Base-by-base conservation (phyloP, 1,140 invertebrate species). In the Lineus longissimus region DNA sequence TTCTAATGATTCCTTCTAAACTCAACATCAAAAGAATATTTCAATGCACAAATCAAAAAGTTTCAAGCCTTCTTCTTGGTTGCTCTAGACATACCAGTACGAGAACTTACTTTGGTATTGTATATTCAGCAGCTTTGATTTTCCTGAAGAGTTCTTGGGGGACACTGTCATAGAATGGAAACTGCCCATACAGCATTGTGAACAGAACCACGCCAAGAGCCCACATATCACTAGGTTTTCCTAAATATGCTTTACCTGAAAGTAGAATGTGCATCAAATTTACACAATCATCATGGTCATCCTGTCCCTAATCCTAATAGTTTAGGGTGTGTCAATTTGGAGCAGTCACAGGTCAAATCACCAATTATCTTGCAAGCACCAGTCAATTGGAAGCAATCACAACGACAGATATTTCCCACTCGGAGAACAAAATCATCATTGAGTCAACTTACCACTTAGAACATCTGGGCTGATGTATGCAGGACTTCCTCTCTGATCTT, bases 401-500 rank as follows among this genome's bases (percentile, higher is more conserved):
- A n/a, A n/a, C n/a, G 33, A 41, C 61, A 55, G 45, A 25, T 25
- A 33, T 15, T 36, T 4, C 33, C 33, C 33, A 36, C 6, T 4
- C 33, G 4, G 33, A 36, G 6, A 36, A 36, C 33, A 4, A 4
- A 41, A 47, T 1, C 7, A 41, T 23, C 15, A 25, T 15, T 2
- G 15, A 0, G 17, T n/a, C 23, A 87, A 87, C 76, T 88, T 88
- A 68, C 90, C 90, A 83, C 87, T 87, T 25, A 92, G 82, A 9
- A 92, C 90, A 82, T 92, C 91, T 0, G 91, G 91, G 27, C 90
- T 91, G 69, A 92, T 92, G 75, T 92, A 93, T 0, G 90, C 90
- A 41, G 91, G 91, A 47, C 90, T 91, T 1, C 91, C 91, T 76
- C 90, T 79, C 76, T 92, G 91, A 82, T 93, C 91, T 70, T 87